These are phyloP conservation scores for Drosophila sordidula DNA, from an alignment of 2,888 invertebrate genomes.

Conservation along the genomic window DNA sequence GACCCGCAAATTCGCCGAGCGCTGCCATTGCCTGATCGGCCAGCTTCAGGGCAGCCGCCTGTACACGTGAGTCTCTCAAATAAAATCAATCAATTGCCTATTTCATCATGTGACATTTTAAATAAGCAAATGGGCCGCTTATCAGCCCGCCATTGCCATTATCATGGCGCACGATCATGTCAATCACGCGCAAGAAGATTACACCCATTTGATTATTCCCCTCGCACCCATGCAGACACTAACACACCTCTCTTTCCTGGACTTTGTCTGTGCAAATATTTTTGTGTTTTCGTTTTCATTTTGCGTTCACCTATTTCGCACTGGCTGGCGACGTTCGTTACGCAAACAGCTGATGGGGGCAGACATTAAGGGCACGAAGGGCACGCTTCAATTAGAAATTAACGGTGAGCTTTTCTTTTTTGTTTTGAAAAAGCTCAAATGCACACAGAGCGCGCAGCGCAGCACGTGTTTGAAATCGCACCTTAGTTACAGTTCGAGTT, in stretches of 20 bases:
- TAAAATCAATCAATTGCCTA: background rate
- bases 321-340: conserved; percentile 29
- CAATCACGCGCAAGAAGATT: conserved; percentile 60
- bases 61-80: conserved; percentile 81
- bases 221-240: background rate
- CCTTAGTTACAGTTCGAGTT: background rate
- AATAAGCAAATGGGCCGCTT: conserved; percentile 1
- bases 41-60: conserved; percentile 77
- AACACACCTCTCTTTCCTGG: conserved; percentile 20
- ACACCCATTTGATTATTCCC: conserved; percentile 15
- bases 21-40: conserved; percentile 61
- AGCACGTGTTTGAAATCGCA: background rate
- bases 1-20: conserved; percentile 74
- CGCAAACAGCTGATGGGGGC: conserved; percentile 24
- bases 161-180: conserved; percentile 61
- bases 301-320: background rate
- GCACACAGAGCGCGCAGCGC: background rate
- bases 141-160: conserved; percentile 31
- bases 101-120: conserved; percentile 34
- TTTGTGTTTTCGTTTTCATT: conserved; percentile 39
- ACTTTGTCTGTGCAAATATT: conserved; percentile 25
- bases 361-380: conserved; percentile 1
- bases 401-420: background rate
- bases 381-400: conserved; percentile 2
- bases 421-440: background rate